These are phyloP conservation scores for Amphiprion clarkii DNA, from an alignment of 2,797 vertebrate genomes.

Conservation along the genomic window DNA sequence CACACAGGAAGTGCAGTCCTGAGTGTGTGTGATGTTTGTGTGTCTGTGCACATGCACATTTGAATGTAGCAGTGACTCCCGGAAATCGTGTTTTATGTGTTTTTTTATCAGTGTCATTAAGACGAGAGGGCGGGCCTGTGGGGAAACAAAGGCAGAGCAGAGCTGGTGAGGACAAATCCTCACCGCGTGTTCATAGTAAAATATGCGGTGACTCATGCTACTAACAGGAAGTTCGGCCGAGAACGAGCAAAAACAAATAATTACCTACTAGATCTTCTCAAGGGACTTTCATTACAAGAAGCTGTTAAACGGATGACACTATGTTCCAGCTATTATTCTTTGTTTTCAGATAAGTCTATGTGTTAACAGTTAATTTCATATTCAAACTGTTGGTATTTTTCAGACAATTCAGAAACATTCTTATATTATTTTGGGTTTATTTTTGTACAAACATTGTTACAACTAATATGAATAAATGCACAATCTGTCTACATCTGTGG, in stretches of 20 bases:
- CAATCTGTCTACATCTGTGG: conserved; percentile 25
- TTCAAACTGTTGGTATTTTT: conserved; percentile 11
- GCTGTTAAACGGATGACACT: conserved; percentile 15
- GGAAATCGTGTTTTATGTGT: conserved; percentile 2
- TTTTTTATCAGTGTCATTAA: neutral
- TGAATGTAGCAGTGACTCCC: conserved; percentile 4
- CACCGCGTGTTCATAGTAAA: neutral
- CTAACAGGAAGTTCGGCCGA: conserved; percentile 4
- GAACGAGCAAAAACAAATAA: neutral
- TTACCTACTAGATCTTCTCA: conserved; percentile 7
- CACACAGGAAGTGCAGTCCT: conserved; percentile 26
- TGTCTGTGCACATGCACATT: neutral
- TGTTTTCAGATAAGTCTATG: conserved; percentile 14
- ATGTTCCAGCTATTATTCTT: conserved; percentile 34
- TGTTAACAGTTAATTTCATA: conserved; percentile 23
- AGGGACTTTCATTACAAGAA: conserved; percentile 3
- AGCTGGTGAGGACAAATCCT: neutral
- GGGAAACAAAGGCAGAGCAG: neutral
- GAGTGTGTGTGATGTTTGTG: neutral
- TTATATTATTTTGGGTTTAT: conserved; percentile 45
- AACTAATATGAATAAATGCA: conserved; percentile 64
- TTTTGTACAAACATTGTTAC: conserved; percentile 63
- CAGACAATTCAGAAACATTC: conserved; percentile 19
- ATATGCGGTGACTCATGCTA: neutral
- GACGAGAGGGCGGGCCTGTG: neutral